Percentiles rank a stretch among this genome's conserved stretches.
These are phyloP conservation scores for Actenoides hombroni DNA, from an alignment of 2,113 vertebrate genomes.

Conservation along the genomic window DNA sequence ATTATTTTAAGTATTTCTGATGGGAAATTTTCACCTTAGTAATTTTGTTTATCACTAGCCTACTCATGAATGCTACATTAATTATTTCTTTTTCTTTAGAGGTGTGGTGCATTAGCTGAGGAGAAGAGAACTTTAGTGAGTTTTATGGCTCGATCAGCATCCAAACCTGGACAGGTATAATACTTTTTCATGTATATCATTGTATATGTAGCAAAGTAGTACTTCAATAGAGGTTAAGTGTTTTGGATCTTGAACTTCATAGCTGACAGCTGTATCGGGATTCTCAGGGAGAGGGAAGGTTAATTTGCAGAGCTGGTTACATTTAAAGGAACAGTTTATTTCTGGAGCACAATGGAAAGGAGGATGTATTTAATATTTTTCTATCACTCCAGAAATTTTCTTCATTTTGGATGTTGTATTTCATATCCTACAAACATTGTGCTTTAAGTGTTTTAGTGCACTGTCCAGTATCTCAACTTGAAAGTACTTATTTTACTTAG, in stretches of 20 bases:
- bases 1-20: constrained; percentile 37
- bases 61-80: constrained; percentile 19
- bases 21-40: constrained; percentile 27
- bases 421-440: not conserved
- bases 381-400: not conserved
- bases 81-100: constrained; percentile 73
- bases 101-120: constrained; percentile 77
- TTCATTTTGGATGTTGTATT: not conserved
- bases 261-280: not conserved
- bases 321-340: not conserved
- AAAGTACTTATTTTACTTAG: not conserved
- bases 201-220: not conserved
- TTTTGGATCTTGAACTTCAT: not conserved
- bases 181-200: not conserved
- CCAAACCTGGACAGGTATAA: constrained; percentile 81
- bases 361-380: not conserved
- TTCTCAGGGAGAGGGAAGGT: not conserved
- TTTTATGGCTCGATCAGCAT: constrained; percentile 70
- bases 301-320: not conserved
- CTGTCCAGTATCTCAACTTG: not conserved
- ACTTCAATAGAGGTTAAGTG: not conserved
- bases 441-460: not conserved
- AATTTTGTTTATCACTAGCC: constrained; percentile 35
- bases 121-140: constrained; percentile 74
- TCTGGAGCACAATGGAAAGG: not conserved